phyloP scores from a whole-genome alignment of 1,140 invertebrate species.

The Hylyphantes graminicola region DNA sequence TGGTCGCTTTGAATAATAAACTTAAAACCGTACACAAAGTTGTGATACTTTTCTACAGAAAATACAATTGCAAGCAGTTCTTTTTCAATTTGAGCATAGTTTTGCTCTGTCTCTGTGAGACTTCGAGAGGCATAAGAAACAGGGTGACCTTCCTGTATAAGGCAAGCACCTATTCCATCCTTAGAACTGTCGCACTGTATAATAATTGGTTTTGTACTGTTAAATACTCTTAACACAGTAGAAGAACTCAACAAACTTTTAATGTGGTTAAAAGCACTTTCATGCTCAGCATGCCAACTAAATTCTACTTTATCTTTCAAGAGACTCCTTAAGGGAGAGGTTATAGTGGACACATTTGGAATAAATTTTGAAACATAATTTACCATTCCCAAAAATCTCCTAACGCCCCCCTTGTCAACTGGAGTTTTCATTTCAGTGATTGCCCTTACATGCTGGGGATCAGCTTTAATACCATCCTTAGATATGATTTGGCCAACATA shows the following conservation, averaged over 20 bases:
- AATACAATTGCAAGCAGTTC: slow-evolving; percentile 71
- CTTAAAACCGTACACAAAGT: slow-evolving; percentile 66
- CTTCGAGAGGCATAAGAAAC: slow-evolving; percentile 69
- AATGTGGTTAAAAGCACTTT: slow-evolving; percentile 3
- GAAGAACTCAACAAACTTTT: slow-evolving; percentile 17
- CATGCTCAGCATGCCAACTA: background rate
- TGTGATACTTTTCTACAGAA: slow-evolving; percentile 67
- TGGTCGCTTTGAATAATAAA: slow-evolving; percentile 67
- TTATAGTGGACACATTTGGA: slow-evolving; percentile 35
- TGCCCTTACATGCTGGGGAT: slow-evolving; percentile 41
- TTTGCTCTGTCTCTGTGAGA: slow-evolving; percentile 67
- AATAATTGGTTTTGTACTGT: background rate
- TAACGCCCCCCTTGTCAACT: slow-evolving; percentile 24
- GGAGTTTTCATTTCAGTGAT: slow-evolving; percentile 44
- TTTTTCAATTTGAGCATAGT: slow-evolving; percentile 70
- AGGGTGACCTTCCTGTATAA: slow-evolving; percentile 58
- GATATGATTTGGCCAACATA: slow-evolving; percentile 41
- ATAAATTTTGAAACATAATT: slow-evolving; percentile 50
- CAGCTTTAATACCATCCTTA: slow-evolving; percentile 34
- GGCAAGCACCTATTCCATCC: slow-evolving; percentile 23
- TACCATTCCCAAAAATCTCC: slow-evolving; percentile 34
- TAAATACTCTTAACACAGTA: slow-evolving; percentile 44
- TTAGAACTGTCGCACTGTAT: slow-evolving; percentile 49
- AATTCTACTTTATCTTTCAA: slow-evolving; percentile 37
- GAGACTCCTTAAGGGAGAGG: slow-evolving; percentile 12